Base-by-base conservation (phyloP, 2,113 vertebrate genomes). In the Mastomys natalensis region DNA sequence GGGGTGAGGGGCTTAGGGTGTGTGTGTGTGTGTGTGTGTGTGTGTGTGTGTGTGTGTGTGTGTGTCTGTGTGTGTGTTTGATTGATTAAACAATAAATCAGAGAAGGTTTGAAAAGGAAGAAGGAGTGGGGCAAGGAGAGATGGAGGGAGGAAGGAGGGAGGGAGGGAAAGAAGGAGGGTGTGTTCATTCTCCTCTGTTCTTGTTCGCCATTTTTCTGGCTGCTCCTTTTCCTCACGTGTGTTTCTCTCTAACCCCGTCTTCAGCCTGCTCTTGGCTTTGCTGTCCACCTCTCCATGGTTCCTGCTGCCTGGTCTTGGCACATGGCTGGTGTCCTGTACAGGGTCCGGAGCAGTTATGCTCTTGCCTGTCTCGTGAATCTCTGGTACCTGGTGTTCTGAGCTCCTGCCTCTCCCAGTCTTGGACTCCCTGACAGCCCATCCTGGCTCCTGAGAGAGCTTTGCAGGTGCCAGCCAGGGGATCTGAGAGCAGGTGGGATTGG, bases 111-210 rank as follows among this genome's bases (percentile, higher is more conserved):
- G 48, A 62, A 40, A 48, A 40, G 3, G 4, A 7, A 24, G 66
- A 11, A 8, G 13, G 26, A 29, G n/a, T 0, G 8, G 5, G 26
- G n/a, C 31, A 58, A 62, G 58, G 24, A 24, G 4, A 10, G 31
- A 68, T 37, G 13, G 13, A 34, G 21, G 29, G 1, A 26, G 4
- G 7, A 26, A 7, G n/a, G 7, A 2, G 3, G 21, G 7, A n/a
- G n/a, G 13, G 13, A 34, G 21, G 29, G 1, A 26, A 2, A n/a
- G 7, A 26, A 7, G n/a, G 7, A 2, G 3, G 21, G 7, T n/a
- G n/a, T n/a, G 58, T 87, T 76, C 6, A 51, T 17, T 29, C 19
- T 16, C 73, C 0, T 84, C 48, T 13, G 6, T 24, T 40, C 45
- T 19, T 6, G 7, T 43, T 19, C 43, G 26, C n/a, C 19, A 1